A percentile compares a stretch with the other conserved stretches of the same genome.
phyloP scores from a whole-genome alignment of 30 jellyfish, hydroid and myxozoan species.

The Turritopsis rubra region DNA sequence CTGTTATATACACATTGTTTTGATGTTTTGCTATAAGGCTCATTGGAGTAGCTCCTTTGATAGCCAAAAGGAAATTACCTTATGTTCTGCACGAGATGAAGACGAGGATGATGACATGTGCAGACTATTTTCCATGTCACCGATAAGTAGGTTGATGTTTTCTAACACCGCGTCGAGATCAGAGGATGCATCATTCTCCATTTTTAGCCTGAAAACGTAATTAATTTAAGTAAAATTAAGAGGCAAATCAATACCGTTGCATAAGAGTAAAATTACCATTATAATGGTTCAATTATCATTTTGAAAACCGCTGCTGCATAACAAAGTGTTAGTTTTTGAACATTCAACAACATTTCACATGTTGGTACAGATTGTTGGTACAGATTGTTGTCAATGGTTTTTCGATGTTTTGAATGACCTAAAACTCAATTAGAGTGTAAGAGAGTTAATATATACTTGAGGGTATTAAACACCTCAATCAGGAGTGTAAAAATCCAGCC shows the following conservation, averaged over 20 bases:
- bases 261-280: not conserved
- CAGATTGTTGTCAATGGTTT: not conserved
- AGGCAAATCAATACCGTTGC: not conserved
- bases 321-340: not conserved
- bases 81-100: not conserved
- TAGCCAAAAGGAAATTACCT: not conserved
- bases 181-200: not conserved
- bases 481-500: too few relatives aligned
- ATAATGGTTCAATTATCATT: not conserved
- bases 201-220: not conserved
- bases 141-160: conserved; percentile 7
- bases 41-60: not conserved
- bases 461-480: too few relatives aligned
- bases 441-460: too few relatives aligned
- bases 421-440: too few relatives aligned
- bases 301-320: not conserved
- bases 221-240: not conserved
- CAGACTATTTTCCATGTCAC: conserved; percentile 19
- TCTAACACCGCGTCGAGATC: conserved; percentile 27
- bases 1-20: too few relatives aligned
- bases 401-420: not conserved
- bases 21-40: not conserved
- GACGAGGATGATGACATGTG: not conserved
- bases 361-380: too few relatives aligned
- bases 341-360: too few relatives aligned